Conservation (phyloP, 2,797 vertebrate genomes). For the Chaetophractus vellerosus region DNA sequence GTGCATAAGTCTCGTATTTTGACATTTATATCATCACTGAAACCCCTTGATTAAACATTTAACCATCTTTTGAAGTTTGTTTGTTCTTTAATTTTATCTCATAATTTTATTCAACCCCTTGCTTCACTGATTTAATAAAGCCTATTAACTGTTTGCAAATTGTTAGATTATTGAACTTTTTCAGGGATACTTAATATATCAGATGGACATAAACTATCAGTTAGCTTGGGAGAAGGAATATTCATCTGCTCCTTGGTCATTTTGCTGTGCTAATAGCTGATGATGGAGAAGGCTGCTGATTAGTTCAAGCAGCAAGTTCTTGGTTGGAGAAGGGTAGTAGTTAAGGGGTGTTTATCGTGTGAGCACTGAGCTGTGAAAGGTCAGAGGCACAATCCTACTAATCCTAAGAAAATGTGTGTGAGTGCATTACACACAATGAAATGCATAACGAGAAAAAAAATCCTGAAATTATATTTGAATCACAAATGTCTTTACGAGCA, state of each 20-base stretch:
- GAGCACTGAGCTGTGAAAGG: neutral
- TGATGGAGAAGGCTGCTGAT: neutral
- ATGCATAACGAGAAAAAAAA: neutral
- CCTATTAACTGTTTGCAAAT: constrained; percentile 68
- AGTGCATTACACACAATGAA: neutral
- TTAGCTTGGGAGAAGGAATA: constrained; percentile 6
- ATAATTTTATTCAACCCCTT: constrained; percentile 73
- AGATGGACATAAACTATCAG: neutral
- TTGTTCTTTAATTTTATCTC: constrained; percentile 78
- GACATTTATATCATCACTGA: constrained; percentile 71
- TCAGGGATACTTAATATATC: constrained; percentile 23
- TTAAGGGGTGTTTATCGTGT: neutral
- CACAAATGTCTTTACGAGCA: neutral
- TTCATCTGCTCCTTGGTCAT: neutral
- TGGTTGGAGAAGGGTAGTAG: neutral
- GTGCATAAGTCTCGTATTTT: constrained; percentile 62
- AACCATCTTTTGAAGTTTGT: constrained; percentile 67
- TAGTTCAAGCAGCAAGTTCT: neutral
- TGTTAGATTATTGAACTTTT: constrained; percentile 65
- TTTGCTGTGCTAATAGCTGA: neutral
- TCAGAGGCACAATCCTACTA: neutral
- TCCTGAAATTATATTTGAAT: neutral
- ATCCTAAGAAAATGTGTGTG: neutral
- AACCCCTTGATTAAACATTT: constrained; percentile 77
- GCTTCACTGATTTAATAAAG: constrained; percentile 76